Base-by-base conservation (phyloP, 2,113 vertebrate species). In the Chionomys nivalis region DNA sequence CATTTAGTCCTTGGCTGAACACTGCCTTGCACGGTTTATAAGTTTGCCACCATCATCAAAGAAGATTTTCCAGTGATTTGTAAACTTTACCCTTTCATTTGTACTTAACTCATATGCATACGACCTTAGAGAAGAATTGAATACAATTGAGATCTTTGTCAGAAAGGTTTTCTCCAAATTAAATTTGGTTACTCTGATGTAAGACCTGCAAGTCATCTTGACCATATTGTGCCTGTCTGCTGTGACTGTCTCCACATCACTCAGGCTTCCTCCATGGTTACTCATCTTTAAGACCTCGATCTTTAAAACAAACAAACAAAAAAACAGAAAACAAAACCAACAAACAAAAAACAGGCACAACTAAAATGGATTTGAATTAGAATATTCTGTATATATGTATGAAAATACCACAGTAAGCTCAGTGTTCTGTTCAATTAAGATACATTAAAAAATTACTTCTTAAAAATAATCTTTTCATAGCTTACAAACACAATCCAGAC, bases 361-460 rank as follows among this genome's bases (percentile, higher is more conserved):
- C 33, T 88, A n/a, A 94, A 76, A 72, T 88, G 23, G 5, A 93
- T 87, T 95, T 81, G 36, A 86, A 55, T 11, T 42, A 88, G 55
- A 88, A 28, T 52, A 88, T 6, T 47, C 31, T 49, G 13, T 87
- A 39, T 10, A 36, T 2, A 72, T 72, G 12, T 10, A 58, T 73
- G 68, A 88, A 58, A 55, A 73, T 88, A 88, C 2, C 49, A 73
- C 47, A 39, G 33, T 55, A 58, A 73, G 49, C 36, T 52, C 49
- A 31, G 14, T 1, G 8, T n/a, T 72, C 23, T 87, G 36, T 55
- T 24, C 33, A 39, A 31, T 16, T 58, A n/a, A 58, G 47, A 28
- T 49, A 19, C 4, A 52, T 26, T 23, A 24, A 70, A 72, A 72
- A 55, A 28, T 42, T 73, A 26, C 8, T 28, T 28, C 36, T 17